Conservation (phyloP, 2,797 vertebrate genomes). For the Serranus cabrilla region DNA sequence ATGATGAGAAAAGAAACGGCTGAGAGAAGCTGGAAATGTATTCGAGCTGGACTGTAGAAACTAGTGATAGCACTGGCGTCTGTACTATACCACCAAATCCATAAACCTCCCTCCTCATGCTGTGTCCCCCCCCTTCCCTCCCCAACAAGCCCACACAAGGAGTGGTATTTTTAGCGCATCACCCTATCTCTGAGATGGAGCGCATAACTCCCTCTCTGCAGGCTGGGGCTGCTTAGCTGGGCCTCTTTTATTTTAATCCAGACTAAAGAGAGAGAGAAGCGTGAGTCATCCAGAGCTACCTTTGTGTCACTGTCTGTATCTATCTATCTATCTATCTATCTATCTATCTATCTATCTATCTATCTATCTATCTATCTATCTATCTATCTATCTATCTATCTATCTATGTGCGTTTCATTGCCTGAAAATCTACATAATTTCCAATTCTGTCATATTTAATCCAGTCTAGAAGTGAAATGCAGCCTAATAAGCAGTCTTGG, state of each 20-base stretch:
- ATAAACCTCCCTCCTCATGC: constrained; percentile 67
- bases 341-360: constrained; percentile 29
- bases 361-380: constrained; percentile 11
- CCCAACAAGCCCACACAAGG: constrained; percentile 80
- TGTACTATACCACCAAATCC: constrained; percentile 70
- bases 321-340: constrained; percentile 64
- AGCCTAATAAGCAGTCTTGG: constrained; percentile 74
- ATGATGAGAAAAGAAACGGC: constrained; percentile 27
- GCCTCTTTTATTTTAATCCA: constrained; percentile 89
- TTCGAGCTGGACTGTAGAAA: constrained; percentile 31
- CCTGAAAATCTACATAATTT: constrained; percentile 48
- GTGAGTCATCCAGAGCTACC: constrained; percentile 88
- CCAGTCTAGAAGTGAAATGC: constrained; percentile 68
- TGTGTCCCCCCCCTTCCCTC: constrained; percentile 47
- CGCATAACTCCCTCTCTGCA: constrained; percentile 84
- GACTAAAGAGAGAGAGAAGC: constrained; percentile 77
- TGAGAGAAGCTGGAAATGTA: constrained; percentile 22
- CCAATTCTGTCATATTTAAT: constrained; percentile 67
- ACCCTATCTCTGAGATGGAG: constrained; percentile 85
- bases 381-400: constrained; percentile 14
- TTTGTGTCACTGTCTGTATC: constrained; percentile 81
- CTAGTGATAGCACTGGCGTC: constrained; percentile 31
- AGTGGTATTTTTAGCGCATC: constrained; percentile 87
- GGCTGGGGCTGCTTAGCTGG: constrained; percentile 80
- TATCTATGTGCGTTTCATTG: constrained; percentile 12